Conservation (phyloP, 2,797 vertebrate species). For the Philypnodon macrostomus region DNA sequence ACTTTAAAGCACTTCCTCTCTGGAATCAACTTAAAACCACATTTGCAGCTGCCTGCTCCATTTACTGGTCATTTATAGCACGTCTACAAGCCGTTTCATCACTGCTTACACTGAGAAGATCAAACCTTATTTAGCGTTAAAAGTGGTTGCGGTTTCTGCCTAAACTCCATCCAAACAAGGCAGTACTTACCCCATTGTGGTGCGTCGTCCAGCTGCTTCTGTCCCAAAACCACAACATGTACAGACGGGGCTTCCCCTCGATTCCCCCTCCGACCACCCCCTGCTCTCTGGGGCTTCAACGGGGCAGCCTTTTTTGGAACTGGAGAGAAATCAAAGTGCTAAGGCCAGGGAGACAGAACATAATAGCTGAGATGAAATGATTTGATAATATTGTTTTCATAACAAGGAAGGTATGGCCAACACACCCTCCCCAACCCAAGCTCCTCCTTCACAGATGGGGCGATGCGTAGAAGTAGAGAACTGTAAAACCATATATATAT, state of each 20-base stretch:
- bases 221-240: conserved; percentile 17
- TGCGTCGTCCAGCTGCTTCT: conserved; percentile 28
- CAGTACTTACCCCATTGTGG: conserved; percentile 63
- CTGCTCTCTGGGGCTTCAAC: conserved; percentile 8
- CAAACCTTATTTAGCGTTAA: too few species aligned
- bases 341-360: conserved; percentile 25
- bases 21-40: background rate
- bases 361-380: conserved; percentile 14
- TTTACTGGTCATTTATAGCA: conserved; percentile 26
- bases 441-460: conserved; percentile 15
- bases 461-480: conserved; percentile 3
- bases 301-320: conserved; percentile 52
- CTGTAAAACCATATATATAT: too few species aligned
- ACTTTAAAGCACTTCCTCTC: background rate
- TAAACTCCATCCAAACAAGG: background rate
- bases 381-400: background rate
- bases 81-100: background rate
- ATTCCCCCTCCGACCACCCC: background rate
- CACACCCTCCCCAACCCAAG: background rate
- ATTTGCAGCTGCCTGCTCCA: conserved; percentile 26
- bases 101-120: too few species aligned
- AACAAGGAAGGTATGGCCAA: too few species aligned
- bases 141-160: conserved; percentile 36
- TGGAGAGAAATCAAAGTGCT: conserved; percentile 13
- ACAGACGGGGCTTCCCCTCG: conserved; percentile 36